Percentiles rank a stretch among this genome's conserved stretches.
These are phyloP conservation scores for Sphaeridia pumilis DNA, from an alignment of 2,888 invertebrate genomes.

Conservation along the genomic window DNA sequence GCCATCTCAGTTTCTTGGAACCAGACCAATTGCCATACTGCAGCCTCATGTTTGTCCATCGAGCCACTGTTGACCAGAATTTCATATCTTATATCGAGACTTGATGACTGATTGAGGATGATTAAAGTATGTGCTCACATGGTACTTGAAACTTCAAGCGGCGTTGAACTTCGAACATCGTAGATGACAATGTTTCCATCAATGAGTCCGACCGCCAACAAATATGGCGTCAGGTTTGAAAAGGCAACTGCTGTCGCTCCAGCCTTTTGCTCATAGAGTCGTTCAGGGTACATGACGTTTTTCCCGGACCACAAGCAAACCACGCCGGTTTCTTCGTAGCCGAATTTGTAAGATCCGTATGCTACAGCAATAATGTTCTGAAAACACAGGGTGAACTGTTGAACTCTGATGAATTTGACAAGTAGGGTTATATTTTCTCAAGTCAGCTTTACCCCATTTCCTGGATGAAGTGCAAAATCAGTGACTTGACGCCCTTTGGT, in stretches of 20 bases:
- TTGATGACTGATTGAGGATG: neutral
- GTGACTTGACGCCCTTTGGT: conserved; percentile 31
- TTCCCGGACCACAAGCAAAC: conserved; percentile 62
- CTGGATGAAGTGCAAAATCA: conserved; percentile 28
- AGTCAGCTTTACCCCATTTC: conserved; percentile 22
- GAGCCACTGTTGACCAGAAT: conserved; percentile 3
- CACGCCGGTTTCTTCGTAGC: conserved; percentile 49
- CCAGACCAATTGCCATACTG: conserved; percentile 35
- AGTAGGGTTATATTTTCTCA: no score
- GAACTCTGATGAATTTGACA: neutral
- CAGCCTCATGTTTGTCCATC: conserved; percentile 28
- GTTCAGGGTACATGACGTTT: conserved; percentile 62
- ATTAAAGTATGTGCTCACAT: conserved; percentile 6
- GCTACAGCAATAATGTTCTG: conserved; percentile 60
- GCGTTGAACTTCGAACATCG: conserved; percentile 48
- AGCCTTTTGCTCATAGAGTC: conserved; percentile 50
- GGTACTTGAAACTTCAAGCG: conserved; percentile 11
- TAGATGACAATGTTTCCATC: conserved; percentile 60
- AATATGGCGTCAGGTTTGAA: conserved; percentile 54
- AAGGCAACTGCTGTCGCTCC: conserved; percentile 60
- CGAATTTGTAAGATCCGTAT: conserved; percentile 56
- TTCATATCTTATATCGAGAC: neutral
- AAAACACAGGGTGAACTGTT: neutral
- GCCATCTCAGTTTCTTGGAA: conserved; percentile 23
- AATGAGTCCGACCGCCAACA: conserved; percentile 61